Evolutionary conservation across 2,797 vertebrate species (phyloP), one percentile per base, ranked within the genome.

Genomic region (Paramormyrops hopkinsi): DNA sequence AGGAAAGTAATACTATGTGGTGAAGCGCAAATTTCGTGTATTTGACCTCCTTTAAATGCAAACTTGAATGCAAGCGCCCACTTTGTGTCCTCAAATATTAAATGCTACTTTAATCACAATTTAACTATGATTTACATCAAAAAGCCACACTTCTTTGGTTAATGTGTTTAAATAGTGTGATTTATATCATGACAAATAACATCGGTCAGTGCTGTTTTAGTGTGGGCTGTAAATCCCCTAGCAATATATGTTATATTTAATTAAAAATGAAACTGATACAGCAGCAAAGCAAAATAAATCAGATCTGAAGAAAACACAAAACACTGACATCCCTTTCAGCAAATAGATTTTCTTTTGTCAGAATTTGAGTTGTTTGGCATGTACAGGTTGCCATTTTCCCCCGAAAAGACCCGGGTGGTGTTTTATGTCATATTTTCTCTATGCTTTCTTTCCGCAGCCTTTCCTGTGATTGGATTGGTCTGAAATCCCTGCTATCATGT

Each of bases 401-500:
- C 93, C 90, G 90, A 86, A 91, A 62, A 41, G 33, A 48, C 82
- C 92, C 91, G 93, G 92, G 93, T 94, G 94, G 89, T 93, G 92
- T 95, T 94, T 94, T 91, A 91, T 94, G 93, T 94, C 93, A 91
- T 92, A 94, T 95, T 95, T 95, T 94, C 48, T 48, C 17, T 46
- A 91, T 91, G 92, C 87, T 92, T 91, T 92, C 89, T 91, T 91
- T 92, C 92, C 92, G 92, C 92, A 92, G 93, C 91, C 93, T 91
- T 93, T 91, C 93, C 93, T 91, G 94, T 94, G 94, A 94, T 85
- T 73, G 48, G 33, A 53, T 53, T 89, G 44, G 88, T 93, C 93
- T 93, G 93, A 96, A 96, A 96, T 96, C 96, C 95, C 95, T 94
- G 92, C 95, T 95, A 96, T 96, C 95, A 95, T 95, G 94, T 95